Base-by-base conservation (phyloP, 2,113 vertebrate genomes). In the Sula dactylatra region DNA sequence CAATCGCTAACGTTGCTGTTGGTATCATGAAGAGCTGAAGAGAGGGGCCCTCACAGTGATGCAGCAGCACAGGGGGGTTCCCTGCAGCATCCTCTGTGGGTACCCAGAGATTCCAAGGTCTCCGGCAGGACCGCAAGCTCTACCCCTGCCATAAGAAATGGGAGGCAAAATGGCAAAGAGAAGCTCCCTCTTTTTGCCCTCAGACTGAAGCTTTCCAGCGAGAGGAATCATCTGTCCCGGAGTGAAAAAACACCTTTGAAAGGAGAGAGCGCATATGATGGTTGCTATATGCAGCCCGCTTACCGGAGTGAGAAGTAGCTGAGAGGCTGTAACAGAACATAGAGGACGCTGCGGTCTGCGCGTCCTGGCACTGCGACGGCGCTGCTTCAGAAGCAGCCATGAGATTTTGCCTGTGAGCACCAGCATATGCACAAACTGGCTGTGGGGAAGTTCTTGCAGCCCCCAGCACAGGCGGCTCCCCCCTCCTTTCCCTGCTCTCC, bases 391-490 rank as follows among this genome's bases (percentile, higher is more conserved):
- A 34, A 38, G n/a, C 72, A 44, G 65, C 52, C 17, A 0, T 1
- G 9, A 81, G 44, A 20, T 13, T 7, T 5, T 52, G 58, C 47
- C 19, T 4, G 34, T 1, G 47, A 86, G 54, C 66, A 13, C 32
- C 1, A 17, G 26, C 0, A 1, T 8, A 12, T 4, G 44, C 65
- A 45, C 62, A 72, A n/a, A 18, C 14, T 5, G 34, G 29, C 40
- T 36, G 34, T 3, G 67, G 56, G 29, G 42, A 62, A 32, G 62
- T 2, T 83, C 72, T 4, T 32, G 34, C 58, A 90, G 72, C 14
- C 71, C 44, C 59, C 74, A 40, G 38, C 44, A 27, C 0, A 0
- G 15, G 25, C 0, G 1, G 24, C 13, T 69, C 56, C 31, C 52
- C 25, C 10, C 8, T 45, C 56, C 29, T n/a, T 26, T 22, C 14